Conservation (phyloP, 2,797 vertebrate species). For the Manis pentadactyla region DNA sequence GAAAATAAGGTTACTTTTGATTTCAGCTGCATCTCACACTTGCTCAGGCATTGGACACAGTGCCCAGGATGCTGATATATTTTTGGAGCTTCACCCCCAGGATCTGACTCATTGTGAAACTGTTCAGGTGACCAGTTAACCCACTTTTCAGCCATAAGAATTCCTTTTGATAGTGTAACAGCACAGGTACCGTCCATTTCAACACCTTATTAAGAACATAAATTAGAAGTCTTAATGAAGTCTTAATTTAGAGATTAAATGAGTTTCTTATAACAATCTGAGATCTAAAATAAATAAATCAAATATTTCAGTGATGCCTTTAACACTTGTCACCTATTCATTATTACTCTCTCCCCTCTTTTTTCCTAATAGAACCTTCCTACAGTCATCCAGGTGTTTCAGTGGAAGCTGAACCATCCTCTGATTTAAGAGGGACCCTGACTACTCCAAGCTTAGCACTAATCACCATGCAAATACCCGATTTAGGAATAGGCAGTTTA, state of each 20-base stretch:
- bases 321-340: not conserved
- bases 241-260: constrained; percentile 1
- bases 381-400: not conserved
- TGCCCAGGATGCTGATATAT: not conserved
- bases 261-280: not conserved
- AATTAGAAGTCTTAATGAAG: not conserved
- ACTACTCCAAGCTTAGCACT: not conserved
- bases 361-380: not conserved
- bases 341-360: not conserved
- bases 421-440: not conserved
- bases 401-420: not conserved
- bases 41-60: not conserved
- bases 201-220: not conserved
- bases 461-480: not conserved
- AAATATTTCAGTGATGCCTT: not conserved
- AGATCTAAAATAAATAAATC: not conserved
- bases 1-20: not conserved
- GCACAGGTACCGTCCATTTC: not conserved
- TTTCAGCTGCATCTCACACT: not conserved
- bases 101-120: not conserved
- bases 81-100: not conserved
- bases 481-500: not conserved
- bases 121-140: not conserved
- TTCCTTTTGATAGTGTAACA: not conserved
- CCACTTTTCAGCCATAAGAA: not conserved